Conservation (phyloP, 2,797 vertebrate species). For the Rhinatrema bivittatum region DNA sequence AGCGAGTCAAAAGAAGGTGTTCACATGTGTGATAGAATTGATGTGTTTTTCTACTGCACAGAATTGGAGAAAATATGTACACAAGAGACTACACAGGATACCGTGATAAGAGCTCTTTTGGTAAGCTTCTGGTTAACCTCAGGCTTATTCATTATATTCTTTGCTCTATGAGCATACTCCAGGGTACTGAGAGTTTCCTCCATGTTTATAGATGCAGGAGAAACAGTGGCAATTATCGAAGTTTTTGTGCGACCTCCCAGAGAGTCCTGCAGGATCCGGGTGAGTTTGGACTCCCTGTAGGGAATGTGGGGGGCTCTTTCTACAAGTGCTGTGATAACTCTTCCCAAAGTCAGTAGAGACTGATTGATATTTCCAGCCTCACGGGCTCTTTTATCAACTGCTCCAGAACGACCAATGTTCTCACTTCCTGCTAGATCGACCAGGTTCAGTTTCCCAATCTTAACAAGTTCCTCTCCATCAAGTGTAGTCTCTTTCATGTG, state of each 20-base stretch:
- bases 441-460: conserved; percentile 95
- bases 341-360: conserved; percentile 87
- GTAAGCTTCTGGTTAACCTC: conserved; percentile 98
- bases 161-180: conserved; percentile 92
- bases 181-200: conserved; percentile 94
- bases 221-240: conserved; percentile 94
- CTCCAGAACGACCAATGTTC: conserved; percentile 93
- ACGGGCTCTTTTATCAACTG: conserved; percentile 90
- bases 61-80: too few relatives aligned
- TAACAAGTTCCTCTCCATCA: conserved; percentile 94
- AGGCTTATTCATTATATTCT: conserved; percentile 96
- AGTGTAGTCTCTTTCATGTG: conserved; percentile 95
- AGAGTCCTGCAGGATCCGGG: conserved; percentile 93
- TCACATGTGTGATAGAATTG: too few relatives aligned
- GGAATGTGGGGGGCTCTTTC: conserved; percentile 91
- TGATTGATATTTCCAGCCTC: conserved; percentile 98
- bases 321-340: conserved; percentile 93
- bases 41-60: too few relatives aligned
- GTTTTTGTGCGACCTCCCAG: conserved; percentile 95
- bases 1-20: too few relatives aligned
- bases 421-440: conserved; percentile 97
- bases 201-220: conserved; percentile 86
- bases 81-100: too few relatives aligned
- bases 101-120: conserved; percentile 96
- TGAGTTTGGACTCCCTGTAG: conserved; percentile 95